Percentiles rank a stretch among this genome's conserved stretches.
Evolutionary conservation across 2,888 invertebrate species (phyloP).

Genomic region (Plagodis dolabraria): DNA sequence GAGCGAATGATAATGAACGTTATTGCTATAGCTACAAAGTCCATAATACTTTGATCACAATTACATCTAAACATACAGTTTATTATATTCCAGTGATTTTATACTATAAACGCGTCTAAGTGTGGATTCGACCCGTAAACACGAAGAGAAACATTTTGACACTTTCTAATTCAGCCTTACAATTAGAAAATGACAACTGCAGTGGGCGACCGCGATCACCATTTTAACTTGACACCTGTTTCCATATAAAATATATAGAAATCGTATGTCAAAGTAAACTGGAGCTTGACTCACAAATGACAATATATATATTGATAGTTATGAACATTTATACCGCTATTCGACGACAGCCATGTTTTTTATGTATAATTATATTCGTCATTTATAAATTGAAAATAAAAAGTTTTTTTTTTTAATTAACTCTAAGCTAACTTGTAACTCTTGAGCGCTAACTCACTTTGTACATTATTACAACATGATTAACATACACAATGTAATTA

Average conservation of each 20-base stretch:
- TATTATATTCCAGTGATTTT: conserved; percentile 32
- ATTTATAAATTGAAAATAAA: conserved; percentile 36
- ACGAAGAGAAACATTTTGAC: conserved; percentile 51
- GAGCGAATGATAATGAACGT: conserved; percentile 51
- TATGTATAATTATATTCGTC: conserved; percentile 53
- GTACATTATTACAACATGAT: conserved; percentile 80
- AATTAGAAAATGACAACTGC: conserved; percentile 78
- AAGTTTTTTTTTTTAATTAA: conserved; percentile 46
- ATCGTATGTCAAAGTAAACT: conserved; percentile 39
- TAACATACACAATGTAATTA: conserved; percentile 66
- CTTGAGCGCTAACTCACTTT: conserved; percentile 82
- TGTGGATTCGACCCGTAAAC: conserved; percentile 29
- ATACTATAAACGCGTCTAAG: conserved; percentile 44
- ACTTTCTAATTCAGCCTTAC: conserved; percentile 83
- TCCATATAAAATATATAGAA: conserved; percentile 23
- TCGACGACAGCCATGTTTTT: conserved; percentile 62
- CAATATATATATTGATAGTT: conserved; percentile 40
- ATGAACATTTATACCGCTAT: conserved; percentile 61
- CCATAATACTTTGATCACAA: conserved; percentile 78
- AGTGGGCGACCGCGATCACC: conserved; percentile 64
- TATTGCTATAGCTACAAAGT: conserved; percentile 78
- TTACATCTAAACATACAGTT: conserved; percentile 58
- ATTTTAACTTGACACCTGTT: conserved; percentile 28
- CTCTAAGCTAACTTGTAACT: conserved; percentile 77
- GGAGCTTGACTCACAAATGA: conserved; percentile 38